phyloP scores from a whole-genome alignment of 1,140 invertebrate genomes.

The Arion vulgaris region DNA sequence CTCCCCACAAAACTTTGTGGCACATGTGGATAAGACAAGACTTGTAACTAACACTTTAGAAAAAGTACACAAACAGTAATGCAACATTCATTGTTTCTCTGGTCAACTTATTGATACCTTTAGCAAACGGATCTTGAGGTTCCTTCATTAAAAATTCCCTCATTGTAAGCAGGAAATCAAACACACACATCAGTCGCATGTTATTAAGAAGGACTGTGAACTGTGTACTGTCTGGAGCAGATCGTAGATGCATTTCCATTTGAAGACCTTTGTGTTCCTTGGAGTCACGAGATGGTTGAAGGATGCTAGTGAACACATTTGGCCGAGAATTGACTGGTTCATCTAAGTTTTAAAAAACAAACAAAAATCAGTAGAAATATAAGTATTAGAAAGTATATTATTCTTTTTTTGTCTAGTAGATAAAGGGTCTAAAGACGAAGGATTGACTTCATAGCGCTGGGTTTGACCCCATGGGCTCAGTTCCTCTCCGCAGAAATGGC shows the following conservation, averaged over 20 bases:
- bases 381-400: too few relatives aligned
- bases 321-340: slow-evolving; percentile 81
- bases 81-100: too few relatives aligned
- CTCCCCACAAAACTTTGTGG: too few relatives aligned
- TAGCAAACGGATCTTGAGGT: slow-evolving; percentile 65
- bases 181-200: slow-evolving; percentile 93
- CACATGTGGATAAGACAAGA: too few relatives aligned
- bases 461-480: too few relatives aligned
- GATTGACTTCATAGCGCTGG: too few relatives aligned
- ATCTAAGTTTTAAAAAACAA: slow-evolving; percentile 60
- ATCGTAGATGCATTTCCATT: slow-evolving; percentile 70
- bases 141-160: slow-evolving; percentile 83
- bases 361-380: too few relatives aligned
- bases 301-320: slow-evolving; percentile 92
- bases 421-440: too few relatives aligned
- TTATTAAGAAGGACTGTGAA: slow-evolving; percentile 95
- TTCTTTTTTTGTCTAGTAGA: too few relatives aligned
- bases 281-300: slow-evolving; percentile 79
- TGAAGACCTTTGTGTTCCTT: slow-evolving; percentile 57
- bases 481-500: too few relatives aligned
- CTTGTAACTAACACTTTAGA: too few relatives aligned
- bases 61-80: too few relatives aligned
- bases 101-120: background rate
- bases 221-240: slow-evolving; percentile 78
- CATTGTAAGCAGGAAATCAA: slow-evolving; percentile 93